phyloP scores from a whole-genome alignment of 2,888 invertebrate genomes.

The Watsonalla cultraria region DNA sequence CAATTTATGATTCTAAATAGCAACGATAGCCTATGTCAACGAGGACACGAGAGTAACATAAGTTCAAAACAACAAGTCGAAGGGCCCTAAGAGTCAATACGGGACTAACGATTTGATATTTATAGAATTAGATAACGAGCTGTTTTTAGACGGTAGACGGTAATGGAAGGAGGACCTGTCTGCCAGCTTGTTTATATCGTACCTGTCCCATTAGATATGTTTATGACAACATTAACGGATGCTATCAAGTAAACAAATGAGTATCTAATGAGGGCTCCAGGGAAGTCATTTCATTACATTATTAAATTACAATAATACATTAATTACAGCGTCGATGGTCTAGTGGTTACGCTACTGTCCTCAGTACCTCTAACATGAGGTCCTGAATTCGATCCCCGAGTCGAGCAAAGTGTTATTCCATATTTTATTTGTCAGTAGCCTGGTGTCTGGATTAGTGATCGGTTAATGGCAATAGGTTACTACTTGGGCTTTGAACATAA shows the following conservation, averaged over 20 bases:
- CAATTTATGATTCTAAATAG: slow-evolving; percentile 61
- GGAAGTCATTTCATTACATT: neutral
- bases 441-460: too few species aligned
- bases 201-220: neutral
- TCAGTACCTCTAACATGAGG: too few species aligned
- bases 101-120: slow-evolving; percentile 57
- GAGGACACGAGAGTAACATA: slow-evolving; percentile 57
- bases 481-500: too few species aligned
- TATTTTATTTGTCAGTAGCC: too few species aligned
- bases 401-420: too few species aligned
- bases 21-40: slow-evolving; percentile 72
- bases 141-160: slow-evolving; percentile 52
- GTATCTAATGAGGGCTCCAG: neutral
- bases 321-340: too few species aligned
- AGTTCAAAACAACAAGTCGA: slow-evolving; percentile 73
- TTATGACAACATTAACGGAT: neutral
- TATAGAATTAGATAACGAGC: slow-evolving; percentile 61
- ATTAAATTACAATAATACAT: too few species aligned
- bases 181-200: neutral
- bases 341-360: too few species aligned
- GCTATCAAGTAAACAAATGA: neutral
- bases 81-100: slow-evolving; percentile 48
- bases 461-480: too few species aligned
- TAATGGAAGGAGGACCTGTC: slow-evolving; percentile 34
- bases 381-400: too few species aligned